phyloP scores from a whole-genome alignment of 1,140 invertebrate genomes.

The Chionoecetes opilio region DNA sequence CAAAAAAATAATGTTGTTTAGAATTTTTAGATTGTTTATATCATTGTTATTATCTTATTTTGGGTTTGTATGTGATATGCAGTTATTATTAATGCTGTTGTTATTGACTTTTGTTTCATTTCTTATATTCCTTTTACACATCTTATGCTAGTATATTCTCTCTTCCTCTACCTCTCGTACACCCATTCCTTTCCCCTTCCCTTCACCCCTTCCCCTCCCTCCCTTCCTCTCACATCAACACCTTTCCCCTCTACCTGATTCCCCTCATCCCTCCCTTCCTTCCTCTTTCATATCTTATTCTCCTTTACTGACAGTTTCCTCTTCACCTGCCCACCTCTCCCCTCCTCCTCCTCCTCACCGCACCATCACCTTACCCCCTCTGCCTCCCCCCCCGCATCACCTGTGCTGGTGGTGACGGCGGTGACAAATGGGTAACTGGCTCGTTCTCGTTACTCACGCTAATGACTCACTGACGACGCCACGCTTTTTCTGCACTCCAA shows the following conservation, averaged over 20 bases:
- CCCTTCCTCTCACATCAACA: background rate
- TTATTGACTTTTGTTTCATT: background rate
- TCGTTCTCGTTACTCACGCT: conserved; percentile 63
- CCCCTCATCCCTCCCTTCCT: background rate
- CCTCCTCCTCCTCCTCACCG: background rate
- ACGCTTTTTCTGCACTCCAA: background rate
- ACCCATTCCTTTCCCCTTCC: background rate
- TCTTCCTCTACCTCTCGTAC: background rate
- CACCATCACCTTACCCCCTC: background rate
- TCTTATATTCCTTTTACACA: background rate
- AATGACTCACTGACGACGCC: conserved; percentile 66
- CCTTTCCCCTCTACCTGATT: background rate
- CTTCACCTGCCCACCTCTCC: background rate
- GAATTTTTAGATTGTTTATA: too few relatives aligned
- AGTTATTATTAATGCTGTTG: background rate
- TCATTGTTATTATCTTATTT: too few relatives aligned
- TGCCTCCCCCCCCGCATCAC: background rate
- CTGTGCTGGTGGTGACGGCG: conserved; percentile 55
- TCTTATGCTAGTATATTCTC: background rate
- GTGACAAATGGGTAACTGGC: conserved; percentile 61
- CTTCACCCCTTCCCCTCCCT: background rate
- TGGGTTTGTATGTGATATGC: too few relatives aligned
- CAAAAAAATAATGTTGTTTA: too few relatives aligned
- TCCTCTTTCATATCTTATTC: background rate
- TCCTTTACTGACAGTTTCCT: background rate